A percentile compares a stretch with the other conserved stretches of the same genome.
These are phyloP conservation scores for Bos javanicus DNA, from an alignment of 2,113 vertebrate species.

Conservation along the genomic window DNA sequence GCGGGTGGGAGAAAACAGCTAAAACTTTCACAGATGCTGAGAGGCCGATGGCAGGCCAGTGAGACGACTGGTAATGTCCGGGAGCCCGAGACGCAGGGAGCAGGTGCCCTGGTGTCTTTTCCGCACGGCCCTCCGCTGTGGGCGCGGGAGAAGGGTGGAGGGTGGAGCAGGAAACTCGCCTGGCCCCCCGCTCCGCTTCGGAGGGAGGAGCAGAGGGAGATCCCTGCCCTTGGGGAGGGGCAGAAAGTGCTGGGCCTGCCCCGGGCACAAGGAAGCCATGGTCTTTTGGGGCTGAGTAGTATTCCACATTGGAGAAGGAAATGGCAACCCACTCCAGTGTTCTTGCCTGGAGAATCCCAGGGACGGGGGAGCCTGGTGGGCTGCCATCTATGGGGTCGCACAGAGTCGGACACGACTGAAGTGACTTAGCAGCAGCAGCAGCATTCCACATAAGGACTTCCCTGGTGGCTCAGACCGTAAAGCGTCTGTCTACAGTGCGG, in stretches of 20 bases:
- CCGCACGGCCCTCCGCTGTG: background rate
- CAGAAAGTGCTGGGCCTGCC: background rate
- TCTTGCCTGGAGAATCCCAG: no score
- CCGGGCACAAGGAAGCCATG: fast-evolving
- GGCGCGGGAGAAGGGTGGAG: background rate
- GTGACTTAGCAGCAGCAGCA: no score
- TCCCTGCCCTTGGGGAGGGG: background rate
- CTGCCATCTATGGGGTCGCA: no score
- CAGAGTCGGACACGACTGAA: no score
- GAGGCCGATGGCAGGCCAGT: background rate
- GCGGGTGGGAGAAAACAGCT: background rate
- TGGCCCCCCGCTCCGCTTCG: background rate
- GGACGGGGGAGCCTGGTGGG: no score
- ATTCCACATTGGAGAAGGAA: background rate
- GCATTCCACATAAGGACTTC: no score
- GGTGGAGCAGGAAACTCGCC: background rate
- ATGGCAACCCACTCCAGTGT: no score
- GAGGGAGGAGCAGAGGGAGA: background rate
- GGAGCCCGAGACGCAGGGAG: background rate
- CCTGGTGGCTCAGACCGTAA: no score
- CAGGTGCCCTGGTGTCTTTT: no score
- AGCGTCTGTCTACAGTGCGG: no score
- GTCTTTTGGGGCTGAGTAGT: background rate
- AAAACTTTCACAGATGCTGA: background rate
- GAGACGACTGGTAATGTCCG: background rate